Base-by-base conservation (phyloP, 2,888 invertebrate genomes). In the Fragum whitleyi region DNA sequence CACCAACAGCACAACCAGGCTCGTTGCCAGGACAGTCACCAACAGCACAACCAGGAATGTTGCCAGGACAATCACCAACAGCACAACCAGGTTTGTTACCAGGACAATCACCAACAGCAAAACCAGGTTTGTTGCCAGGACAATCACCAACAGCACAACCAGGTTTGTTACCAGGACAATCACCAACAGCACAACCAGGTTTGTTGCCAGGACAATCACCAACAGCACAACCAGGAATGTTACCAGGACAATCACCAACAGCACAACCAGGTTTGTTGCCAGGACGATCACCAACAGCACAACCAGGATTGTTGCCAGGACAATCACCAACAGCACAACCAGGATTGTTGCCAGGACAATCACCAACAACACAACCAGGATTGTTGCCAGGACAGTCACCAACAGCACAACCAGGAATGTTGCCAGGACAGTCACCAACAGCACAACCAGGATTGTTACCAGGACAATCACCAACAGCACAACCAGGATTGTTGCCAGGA, bases 1-100 rank as follows among this genome's bases (percentile, higher is more conserved):
- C 78, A 75, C 85, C 85, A 68, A 85, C 82, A 61, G 76, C 85
- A 14, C 67, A 65, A 23, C 82, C 85, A 74, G 55, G 65, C 55
- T 47, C 29, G 39, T 47, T 26, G 16, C 67, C 80, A 69, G 77
- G 73, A 59, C 71, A 74, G 3, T 68, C 74, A 32, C 85, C 84
- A 57, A 77, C 80, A 29, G 65, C 55, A 36, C 77, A 72, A 28
- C 71, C 65, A 42, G 62, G 47, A 23, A 36, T 67, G n/a, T 29
- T 29, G 23, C 42, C 77, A 77, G 75, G 83, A 19, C 28, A 71
- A 47, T 62, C 80, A 71, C 74, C 74, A 36, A 76, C 71, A 16
- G 79, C 72, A 29, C 68, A 71, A 47, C 74, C 75, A 71, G 68
- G 71, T n/a, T 23, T 68, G 5, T 6, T 21, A 9, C 61, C 70